Evolutionary conservation across 2,797 vertebrate species (phyloP).

Genomic region (Hippocampus kuda): DNA sequence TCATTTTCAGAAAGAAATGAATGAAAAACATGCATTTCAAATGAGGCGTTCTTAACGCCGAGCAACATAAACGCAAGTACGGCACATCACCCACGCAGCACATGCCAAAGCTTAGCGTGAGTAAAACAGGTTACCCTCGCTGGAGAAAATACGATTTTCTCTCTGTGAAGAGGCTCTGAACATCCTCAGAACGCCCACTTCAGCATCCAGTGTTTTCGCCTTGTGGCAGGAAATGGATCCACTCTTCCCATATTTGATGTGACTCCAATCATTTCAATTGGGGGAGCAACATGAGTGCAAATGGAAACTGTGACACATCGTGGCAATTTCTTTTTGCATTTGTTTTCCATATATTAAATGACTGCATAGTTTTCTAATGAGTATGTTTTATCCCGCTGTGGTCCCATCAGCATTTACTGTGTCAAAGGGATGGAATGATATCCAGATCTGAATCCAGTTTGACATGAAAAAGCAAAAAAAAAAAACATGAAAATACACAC

Average conservation of each 20-base stretch:
- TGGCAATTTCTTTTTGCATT: not conserved
- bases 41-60: constrained; percentile 6
- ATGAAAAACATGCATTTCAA: not conserved
- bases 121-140: constrained; percentile 52
- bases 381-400: constrained; percentile 12
- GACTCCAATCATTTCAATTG: constrained; percentile 14
- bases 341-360: constrained; percentile 4
- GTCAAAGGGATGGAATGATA: constrained; percentile 48
- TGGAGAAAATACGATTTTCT: constrained; percentile 42
- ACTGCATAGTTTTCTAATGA: constrained; percentile 17
- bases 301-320: constrained; percentile 10
- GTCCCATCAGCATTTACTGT: constrained; percentile 58
- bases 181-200: constrained; percentile 32
- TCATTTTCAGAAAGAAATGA: not conserved
- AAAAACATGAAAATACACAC: constrained; percentile 40
- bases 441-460: constrained; percentile 58
- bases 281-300: constrained; percentile 7
- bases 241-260: constrained; percentile 22
- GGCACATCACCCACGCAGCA: constrained; percentile 21
- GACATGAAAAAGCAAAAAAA: constrained; percentile 35
- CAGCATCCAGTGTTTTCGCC: constrained; percentile 30
- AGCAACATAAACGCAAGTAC: constrained; percentile 10
- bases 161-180: constrained; percentile 2
- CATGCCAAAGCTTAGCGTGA: constrained; percentile 32
- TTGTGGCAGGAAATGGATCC: constrained; percentile 37